phyloP scores from a whole-genome alignment of 2,888 invertebrate genomes.

The Hermaeophaga mercurialis region DNA sequence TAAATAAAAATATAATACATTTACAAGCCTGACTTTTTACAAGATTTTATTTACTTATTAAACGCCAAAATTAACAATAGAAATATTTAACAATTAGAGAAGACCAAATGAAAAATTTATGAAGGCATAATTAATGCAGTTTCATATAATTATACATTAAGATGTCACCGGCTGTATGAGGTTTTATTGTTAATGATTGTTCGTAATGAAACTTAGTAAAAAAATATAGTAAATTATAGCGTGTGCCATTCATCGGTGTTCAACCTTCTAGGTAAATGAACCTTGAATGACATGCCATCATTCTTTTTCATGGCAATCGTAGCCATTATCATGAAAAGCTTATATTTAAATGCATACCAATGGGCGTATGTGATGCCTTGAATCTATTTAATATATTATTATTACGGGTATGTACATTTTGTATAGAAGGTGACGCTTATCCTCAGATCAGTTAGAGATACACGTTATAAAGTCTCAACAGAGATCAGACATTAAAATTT shows the following conservation, averaged over 20 bases:
- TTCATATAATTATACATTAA: too few relatives aligned
- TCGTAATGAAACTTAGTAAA: background rate
- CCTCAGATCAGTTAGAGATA: too few relatives aligned
- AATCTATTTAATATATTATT: background rate
- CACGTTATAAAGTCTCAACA: too few relatives aligned
- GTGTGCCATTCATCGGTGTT: conserved; percentile 16
- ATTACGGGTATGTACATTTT: background rate
- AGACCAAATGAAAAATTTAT: too few relatives aligned
- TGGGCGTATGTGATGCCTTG: conserved; percentile 11
- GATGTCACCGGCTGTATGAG: too few relatives aligned
- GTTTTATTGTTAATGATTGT: conserved; percentile 8
- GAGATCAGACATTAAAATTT: too few relatives aligned
- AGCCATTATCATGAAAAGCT: conserved; percentile 5
- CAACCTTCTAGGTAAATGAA: conserved; percentile 22
- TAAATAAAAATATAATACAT: too few relatives aligned
- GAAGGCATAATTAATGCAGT: too few relatives aligned
- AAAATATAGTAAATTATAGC: conserved; percentile 8
- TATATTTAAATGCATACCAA: conserved; percentile 8
- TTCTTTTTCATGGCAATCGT: conserved; percentile 10
- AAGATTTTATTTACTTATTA: too few relatives aligned
- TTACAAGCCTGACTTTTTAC: too few relatives aligned
- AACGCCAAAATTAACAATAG: too few relatives aligned
- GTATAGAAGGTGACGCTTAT: background rate
- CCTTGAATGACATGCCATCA: conserved; percentile 17
- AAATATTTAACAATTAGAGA: too few relatives aligned